phyloP scores from a whole-genome alignment of 2,888 invertebrate genomes.

The Clunio marinus region DNA sequence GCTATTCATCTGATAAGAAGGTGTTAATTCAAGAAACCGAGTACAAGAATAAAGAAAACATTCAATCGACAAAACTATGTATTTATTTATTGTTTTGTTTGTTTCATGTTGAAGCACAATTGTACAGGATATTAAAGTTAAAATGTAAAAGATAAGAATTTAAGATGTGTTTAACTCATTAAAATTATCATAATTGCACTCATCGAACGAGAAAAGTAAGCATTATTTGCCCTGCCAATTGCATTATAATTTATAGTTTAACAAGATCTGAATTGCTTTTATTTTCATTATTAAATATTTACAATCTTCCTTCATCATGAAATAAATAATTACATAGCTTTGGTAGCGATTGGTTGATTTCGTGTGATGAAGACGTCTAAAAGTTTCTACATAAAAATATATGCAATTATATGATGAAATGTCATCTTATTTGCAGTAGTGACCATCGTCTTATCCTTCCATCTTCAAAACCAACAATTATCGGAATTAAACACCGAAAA shows the following conservation, averaged over 20 bases:
- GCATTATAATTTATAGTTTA: constrained; percentile 31
- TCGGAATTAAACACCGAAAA: constrained; percentile 3
- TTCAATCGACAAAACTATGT: no score
- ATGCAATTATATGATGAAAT: no score
- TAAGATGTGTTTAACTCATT: constrained; percentile 37
- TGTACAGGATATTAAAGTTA: neutral
- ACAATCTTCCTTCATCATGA: neutral
- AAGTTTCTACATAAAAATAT: no score
- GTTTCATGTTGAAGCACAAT: constrained; percentile 10
- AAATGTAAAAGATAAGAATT: constrained; percentile 7
- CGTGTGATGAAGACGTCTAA: neutral
- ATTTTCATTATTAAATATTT: no score
- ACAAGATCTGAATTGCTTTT: neutral
- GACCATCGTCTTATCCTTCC: no score
- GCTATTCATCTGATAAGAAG: constrained; percentile 33
- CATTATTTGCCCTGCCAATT: constrained; percentile 29
- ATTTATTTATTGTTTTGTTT: no score
- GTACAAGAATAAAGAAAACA: no score
- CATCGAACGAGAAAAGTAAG: constrained; percentile 5
- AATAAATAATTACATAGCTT: neutral
- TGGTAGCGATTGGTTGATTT: neutral
- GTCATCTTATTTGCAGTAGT: no score
- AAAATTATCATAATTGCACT: constrained; percentile 37
- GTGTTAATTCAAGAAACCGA: constrained; percentile 24
- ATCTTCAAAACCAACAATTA: constrained; percentile 1